These are phyloP conservation scores for Brachionus paranguensis DNA, from an alignment of 1,140 invertebrate species.

Conservation along the genomic window DNA sequence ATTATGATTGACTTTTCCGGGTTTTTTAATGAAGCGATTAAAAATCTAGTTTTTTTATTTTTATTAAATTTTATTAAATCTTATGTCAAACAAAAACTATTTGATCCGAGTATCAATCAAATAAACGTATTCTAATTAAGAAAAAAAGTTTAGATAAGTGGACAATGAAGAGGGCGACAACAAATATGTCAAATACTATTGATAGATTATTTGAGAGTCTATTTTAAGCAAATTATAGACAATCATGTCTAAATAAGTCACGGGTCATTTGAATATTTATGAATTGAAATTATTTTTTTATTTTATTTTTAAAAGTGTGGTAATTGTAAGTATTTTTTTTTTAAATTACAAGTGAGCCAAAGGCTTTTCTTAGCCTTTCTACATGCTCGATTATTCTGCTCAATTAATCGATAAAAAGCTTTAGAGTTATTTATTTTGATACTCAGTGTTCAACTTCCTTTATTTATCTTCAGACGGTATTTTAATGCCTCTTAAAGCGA, in stretches of 20 bases:
- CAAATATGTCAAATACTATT: background rate
- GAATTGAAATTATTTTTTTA: background rate
- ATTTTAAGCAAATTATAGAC: constrained; percentile 15
- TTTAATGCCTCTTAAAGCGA: constrained; percentile 21
- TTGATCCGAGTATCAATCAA: constrained; percentile 35
- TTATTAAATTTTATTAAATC: constrained; percentile 22
- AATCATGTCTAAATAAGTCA: constrained; percentile 10
- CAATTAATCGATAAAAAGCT: background rate
- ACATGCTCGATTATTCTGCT: background rate
- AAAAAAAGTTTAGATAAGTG: background rate
- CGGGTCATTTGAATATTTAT: background rate
- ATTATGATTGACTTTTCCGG: constrained; percentile 17
- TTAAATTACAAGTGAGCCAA: background rate
- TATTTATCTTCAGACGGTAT: constrained; percentile 26
- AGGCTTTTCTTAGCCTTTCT: background rate
- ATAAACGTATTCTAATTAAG: constrained; percentile 11
- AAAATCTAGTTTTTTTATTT: background rate
- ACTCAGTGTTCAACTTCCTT: background rate
- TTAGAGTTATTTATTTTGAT: background rate
- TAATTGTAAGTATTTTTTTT: background rate
- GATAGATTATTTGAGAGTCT: background rate
- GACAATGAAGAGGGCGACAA: background rate
- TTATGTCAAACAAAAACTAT: constrained; percentile 21
- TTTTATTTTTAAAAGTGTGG: background rate
- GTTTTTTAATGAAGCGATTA: background rate